Percentiles rank a stretch among this genome's conserved stretches.
Evolutionary conservation across 2,797 vertebrate genomes (phyloP).

Genomic region (Diplodus sargus): DNA sequence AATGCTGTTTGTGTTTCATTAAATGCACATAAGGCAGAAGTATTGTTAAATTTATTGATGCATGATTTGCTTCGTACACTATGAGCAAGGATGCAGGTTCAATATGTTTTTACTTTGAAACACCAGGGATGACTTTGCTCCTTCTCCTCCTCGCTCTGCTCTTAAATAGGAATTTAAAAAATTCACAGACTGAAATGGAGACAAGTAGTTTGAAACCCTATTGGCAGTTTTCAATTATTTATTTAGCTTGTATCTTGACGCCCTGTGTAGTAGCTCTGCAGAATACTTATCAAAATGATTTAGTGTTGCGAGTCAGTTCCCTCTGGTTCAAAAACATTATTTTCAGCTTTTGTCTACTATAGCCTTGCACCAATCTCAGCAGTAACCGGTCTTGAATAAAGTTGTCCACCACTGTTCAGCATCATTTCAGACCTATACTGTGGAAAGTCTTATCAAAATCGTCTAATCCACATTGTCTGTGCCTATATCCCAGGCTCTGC

Average conservation of each 20-base stretch:
- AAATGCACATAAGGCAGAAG: slow-evolving; percentile 12
- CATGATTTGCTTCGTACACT: slow-evolving; percentile 40
- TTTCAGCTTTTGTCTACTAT: slow-evolving; percentile 23
- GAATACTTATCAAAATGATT: slow-evolving; percentile 73
- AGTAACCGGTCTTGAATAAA: slow-evolving; percentile 7
- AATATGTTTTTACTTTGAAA: slow-evolving; percentile 37
- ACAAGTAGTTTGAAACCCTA: slow-evolving; percentile 67
- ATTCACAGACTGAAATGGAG: slow-evolving; percentile 63
- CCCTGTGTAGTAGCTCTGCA: slow-evolving; percentile 42
- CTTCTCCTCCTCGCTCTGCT: slow-evolving; percentile 13
- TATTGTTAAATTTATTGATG: slow-evolving; percentile 45
- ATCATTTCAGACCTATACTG: not conserved
- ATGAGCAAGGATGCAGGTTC: slow-evolving; percentile 34
- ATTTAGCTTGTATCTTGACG: slow-evolving; percentile 59
- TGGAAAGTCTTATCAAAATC: slow-evolving; percentile 11
- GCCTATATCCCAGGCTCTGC: slow-evolving; percentile 7
- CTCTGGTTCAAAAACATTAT: slow-evolving; percentile 28
- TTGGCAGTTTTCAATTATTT: slow-evolving; percentile 74
- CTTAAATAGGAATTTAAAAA: slow-evolving; percentile 49
- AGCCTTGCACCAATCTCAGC: not conserved
- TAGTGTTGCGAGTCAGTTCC: slow-evolving; percentile 38
- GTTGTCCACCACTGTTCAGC: slow-evolving; percentile 4
- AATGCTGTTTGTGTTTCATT: slow-evolving; percentile 22
- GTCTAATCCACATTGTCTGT: slow-evolving; percentile 14
- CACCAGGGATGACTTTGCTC: slow-evolving; percentile 29